Evolutionary conservation across 2,113 vertebrate species (phyloP), one percentile per base, ranked within the genome.

Genomic region (Clarias gariepinus): DNA sequence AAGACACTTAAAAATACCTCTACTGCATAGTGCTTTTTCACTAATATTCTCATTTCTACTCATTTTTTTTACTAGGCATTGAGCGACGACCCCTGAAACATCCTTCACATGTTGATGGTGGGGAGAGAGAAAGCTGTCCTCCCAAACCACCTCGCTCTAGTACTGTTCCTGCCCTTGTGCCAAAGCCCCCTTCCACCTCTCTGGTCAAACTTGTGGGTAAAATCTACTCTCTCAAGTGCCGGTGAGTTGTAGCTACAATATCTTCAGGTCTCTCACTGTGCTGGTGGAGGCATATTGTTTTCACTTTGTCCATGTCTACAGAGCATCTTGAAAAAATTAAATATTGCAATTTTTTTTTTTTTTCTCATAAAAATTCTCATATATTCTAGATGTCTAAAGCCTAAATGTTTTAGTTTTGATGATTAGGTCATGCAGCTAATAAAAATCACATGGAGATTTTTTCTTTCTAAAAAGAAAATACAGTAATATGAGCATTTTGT

Each of bases 151-250:
- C 96, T 2, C 96, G 97, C 81, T 94, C 97, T 85, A 93, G 97
- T 89, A 97, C 98, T 1, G 94, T 99, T 76, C 97, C 97, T 0
- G 95, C 97, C 73, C 94, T 98, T 92, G 97, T 98, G 89, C 97
- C 97, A 86, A 97, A 96, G 71, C 98, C 98, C 0, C 96, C 97
- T 0, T 96, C 97, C 85, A 97, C 97, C 4, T 97, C 98, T 1
- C 93, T 98, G 81, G 98, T 99, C 90, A 98, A 97, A 90, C 96
- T 99, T 66, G 96, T 97, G 88, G 98, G 98, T 82, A 98, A 98
- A 91, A 96, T 98, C 91, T 99, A 99, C 93, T 97, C 96, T 81
- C 95, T 99, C n/a, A 99, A 98, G 91, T 99, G 98, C 97, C 96
- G 98, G 98, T 99, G 88, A 91, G 94, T 89, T 71, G 47, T 71